Conservation (phyloP, 2,888 invertebrate species). For the Rhagonycha lutea region DNA sequence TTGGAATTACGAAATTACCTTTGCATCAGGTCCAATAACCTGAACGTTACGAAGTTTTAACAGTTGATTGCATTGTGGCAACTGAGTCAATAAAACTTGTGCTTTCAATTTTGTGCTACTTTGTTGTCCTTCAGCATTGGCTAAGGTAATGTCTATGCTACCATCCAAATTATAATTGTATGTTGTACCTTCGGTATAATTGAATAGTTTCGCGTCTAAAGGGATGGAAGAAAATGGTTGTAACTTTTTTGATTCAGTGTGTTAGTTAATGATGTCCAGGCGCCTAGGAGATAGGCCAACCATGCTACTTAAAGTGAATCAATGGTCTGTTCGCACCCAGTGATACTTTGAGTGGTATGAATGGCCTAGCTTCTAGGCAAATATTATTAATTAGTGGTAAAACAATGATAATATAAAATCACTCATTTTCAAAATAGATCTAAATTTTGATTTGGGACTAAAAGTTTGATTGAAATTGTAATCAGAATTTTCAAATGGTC, state of each 20-base stretch:
- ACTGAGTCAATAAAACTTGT: constrained; percentile 67
- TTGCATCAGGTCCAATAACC: constrained; percentile 69
- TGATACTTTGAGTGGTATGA: no score
- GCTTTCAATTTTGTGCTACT: constrained; percentile 71
- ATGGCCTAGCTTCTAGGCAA: no score
- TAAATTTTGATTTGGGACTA: no score
- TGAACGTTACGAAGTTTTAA: constrained; percentile 68
- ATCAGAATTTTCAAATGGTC: no score
- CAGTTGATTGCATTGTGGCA: constrained; percentile 72
- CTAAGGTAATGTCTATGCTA: constrained; percentile 69
- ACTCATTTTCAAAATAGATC: no score
- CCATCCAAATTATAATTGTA: constrained; percentile 83
- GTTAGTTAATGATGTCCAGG: no score
- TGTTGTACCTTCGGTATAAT: constrained; percentile 70
- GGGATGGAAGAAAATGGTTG: constrained; percentile 5
- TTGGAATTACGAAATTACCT: constrained; percentile 52
- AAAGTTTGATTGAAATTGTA: no score
- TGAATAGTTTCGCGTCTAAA: constrained; percentile 56
- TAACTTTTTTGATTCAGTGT: neutral
- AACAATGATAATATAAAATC: no score
- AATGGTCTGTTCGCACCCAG: no score
- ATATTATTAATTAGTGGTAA: no score
- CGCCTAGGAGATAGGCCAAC: no score
- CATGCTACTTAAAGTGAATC: no score
- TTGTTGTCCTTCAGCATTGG: constrained; percentile 69